Evolutionary conservation across 2,797 vertebrate genomes (phyloP).

Genomic region (Sebastolobus altivelis): DNA sequence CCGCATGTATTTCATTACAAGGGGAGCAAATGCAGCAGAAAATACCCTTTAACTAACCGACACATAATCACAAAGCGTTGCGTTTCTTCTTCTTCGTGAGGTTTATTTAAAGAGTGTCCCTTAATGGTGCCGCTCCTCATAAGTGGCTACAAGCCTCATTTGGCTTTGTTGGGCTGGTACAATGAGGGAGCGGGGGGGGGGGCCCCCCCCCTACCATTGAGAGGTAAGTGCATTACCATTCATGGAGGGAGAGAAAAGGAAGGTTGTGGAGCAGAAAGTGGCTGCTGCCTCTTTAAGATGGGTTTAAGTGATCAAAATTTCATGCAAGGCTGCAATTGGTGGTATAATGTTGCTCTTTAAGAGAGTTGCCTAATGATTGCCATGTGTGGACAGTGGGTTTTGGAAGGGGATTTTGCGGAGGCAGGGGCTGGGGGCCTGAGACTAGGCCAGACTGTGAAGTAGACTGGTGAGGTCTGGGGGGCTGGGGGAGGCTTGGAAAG

Average conservation of each 20-base stretch:
- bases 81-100: constrained; percentile 57
- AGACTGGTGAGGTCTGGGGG: constrained; percentile 81
- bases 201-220: constrained; percentile 74
- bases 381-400: constrained; percentile 85
- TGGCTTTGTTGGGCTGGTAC: constrained; percentile 81
- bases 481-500: constrained; percentile 75
- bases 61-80: constrained; percentile 65
- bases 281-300: constrained; percentile 85
- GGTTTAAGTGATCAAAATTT: constrained; percentile 88
- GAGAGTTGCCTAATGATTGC: constrained; percentile 83
- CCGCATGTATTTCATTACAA: constrained; percentile 59
- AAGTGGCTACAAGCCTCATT: constrained; percentile 86
- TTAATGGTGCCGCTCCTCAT: constrained; percentile 78
- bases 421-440: constrained; percentile 76
- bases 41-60: constrained; percentile 69
- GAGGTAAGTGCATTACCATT: constrained; percentile 82
- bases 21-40: constrained; percentile 74
- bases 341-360: constrained; percentile 84
- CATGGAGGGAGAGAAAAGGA: constrained; percentile 71
- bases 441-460: constrained; percentile 79
- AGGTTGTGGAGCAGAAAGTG: constrained; percentile 79
- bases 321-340: constrained; percentile 79
- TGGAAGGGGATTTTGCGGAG: constrained; percentile 78
- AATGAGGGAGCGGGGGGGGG: constrained; percentile 66
- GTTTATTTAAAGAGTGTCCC: constrained; percentile 81